Percentiles rank a stretch among this genome's conserved stretches.
phyloP scores from a whole-genome alignment of 30 jellyfish, hydroid and myxozoan genomes.

The Hydra vulgaris region DNA sequence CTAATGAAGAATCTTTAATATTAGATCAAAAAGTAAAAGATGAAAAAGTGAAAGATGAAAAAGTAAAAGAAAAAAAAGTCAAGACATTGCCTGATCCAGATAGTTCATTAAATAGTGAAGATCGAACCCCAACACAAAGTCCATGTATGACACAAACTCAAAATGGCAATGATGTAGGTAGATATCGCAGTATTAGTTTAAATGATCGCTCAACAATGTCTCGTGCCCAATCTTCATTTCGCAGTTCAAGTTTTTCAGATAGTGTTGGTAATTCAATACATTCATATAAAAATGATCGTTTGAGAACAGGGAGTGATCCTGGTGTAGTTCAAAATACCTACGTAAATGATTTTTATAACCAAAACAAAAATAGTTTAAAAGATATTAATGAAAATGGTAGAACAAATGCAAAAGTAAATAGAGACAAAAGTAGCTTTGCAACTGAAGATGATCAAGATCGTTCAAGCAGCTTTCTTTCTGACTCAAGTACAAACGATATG shows the following conservation, averaged over 20 bases:
- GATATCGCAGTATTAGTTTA: constrained; percentile 82
- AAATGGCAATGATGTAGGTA: constrained; percentile 12
- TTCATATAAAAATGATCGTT: constrained; percentile 20
- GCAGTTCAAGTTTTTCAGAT: constrained; percentile 94
- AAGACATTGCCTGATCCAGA: constrained; percentile 2
- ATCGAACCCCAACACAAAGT: constrained; percentile 19
- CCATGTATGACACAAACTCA: background rate
- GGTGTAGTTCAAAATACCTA: constrained; percentile 46
- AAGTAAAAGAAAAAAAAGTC: no score
- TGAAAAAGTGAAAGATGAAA: background rate
- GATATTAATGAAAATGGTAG: background rate
- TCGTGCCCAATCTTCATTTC: constrained; percentile 21
- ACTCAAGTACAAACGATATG: constrained; percentile 36
- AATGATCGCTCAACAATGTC: constrained; percentile 20
- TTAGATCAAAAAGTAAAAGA: constrained; percentile 1
- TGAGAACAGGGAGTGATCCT: constrained; percentile 74
- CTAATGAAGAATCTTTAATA: constrained; percentile 2
- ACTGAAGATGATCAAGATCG: constrained; percentile 67
- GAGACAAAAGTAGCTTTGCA: constrained; percentile 14
- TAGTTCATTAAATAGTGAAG: constrained; percentile 12
- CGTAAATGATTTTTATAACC: constrained; percentile 39
- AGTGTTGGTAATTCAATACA: constrained; percentile 18
- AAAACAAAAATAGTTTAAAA: constrained; percentile 53
- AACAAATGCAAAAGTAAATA: background rate
- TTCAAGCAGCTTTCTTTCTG: constrained; percentile 51